Percentiles rank a stretch among this genome's conserved stretches.
Evolutionary conservation across 2,888 invertebrate species (phyloP).

Genomic region (Cephus runcator): DNA sequence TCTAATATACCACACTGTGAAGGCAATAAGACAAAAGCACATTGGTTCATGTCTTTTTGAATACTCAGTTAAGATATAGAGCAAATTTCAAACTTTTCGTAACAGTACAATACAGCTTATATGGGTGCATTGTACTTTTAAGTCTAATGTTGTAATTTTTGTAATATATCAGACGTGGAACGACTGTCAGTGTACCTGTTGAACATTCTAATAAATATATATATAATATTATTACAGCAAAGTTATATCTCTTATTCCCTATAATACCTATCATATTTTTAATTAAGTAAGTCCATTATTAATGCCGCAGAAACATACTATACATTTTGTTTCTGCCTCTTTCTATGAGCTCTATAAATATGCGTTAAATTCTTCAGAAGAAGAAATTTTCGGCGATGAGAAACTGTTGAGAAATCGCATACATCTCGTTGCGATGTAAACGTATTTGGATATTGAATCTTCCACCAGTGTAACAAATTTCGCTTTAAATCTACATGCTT

Average conservation of each 20-base stretch:
- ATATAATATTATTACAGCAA: constrained; percentile 22
- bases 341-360: neutral
- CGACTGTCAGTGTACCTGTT: neutral
- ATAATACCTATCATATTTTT: constrained; percentile 23
- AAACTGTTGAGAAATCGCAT: neutral
- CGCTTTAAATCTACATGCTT: neutral
- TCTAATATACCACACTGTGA: neutral
- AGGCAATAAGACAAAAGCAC: neutral
- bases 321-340: neutral
- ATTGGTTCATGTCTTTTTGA: neutral
- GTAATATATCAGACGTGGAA: neutral
- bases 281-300: neutral
- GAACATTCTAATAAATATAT: constrained; percentile 28
- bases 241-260: constrained; percentile 29
- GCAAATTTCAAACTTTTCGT: neutral
- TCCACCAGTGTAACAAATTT: neutral
- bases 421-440: neutral
- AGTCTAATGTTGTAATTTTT: neutral
- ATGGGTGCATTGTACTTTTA: neutral
- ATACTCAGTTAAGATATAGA: neutral
- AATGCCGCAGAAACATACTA: neutral
- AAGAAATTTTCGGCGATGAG: neutral
- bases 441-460: neutral
- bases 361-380: neutral
- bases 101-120: neutral